Base-by-base conservation (phyloP, 2,888 invertebrate genomes). In the Cataglyphis rosenhaueri region DNA sequence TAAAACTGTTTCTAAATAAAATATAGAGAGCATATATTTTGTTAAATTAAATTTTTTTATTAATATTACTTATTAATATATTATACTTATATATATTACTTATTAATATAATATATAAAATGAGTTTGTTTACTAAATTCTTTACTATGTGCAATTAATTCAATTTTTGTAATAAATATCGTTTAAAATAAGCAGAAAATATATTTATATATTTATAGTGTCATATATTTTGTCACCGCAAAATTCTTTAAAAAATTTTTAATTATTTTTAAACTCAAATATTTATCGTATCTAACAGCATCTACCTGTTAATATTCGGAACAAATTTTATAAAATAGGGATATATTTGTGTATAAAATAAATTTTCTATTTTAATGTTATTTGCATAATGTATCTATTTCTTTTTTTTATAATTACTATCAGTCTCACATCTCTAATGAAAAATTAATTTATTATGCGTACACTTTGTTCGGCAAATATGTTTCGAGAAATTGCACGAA, bases 391-490 rank as follows among this genome's bases (percentile, higher is more conserved):
- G 3, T 9, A 1, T 41, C n/a, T 5, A 8, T 57, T 21, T 29
- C n/a, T 41, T 44, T n/a, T 44, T 57, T 38, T 71, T 15, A 21
- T 70, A 9, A 55, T 52, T 41, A 25, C n/a, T 15, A 35, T 71
- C 78, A 78, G 71, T 78, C 44, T 78, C 59, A 35, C 12, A 9
- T 57, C 78, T 78, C 44, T 35, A 44, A 71, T 18, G 8, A 59
- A 38, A 57, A 57, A 70, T 57, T 41, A 32, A 25, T 35, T 59
- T 32, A 59, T 35, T 57, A 25, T 32, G 44, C 21, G 18, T 12
- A 0, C 9, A 57, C 32, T 70, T 74, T 29, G 1, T 41, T 32
- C 10, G 5, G 10, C 8, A 9, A 9, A 25, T 61, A 18, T 32
- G 12, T 74, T 59, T 25, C 25, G 35, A 62, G 15, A 15, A 59